phyloP scores from a whole-genome alignment of 2,888 invertebrate genomes.

The Platycheirus rosarum region DNA sequence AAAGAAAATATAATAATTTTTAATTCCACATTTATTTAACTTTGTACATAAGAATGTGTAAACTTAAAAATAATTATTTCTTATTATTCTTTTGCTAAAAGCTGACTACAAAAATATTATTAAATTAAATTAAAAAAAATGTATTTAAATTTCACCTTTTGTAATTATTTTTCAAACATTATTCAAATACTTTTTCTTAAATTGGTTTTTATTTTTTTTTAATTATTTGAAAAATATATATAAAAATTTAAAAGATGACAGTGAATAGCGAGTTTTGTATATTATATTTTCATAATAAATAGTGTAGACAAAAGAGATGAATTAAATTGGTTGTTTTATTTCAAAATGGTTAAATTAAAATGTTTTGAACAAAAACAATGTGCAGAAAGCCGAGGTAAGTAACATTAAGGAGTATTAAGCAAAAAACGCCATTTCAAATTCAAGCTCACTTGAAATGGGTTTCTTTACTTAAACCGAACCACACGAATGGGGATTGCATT shows the following conservation, averaged over 20 bases:
- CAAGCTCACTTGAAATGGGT: too few relatives aligned
- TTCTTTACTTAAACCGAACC: too few relatives aligned
- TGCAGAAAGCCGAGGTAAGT: background rate
- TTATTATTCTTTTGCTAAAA: background rate
- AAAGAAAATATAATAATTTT: background rate
- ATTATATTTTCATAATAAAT: slow-evolving; percentile 81
- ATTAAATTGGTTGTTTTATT: slow-evolving; percentile 56
- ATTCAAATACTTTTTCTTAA: slow-evolving; percentile 8
- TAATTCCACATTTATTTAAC: too few relatives aligned
- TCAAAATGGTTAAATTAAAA: background rate
- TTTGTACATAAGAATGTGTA: too few relatives aligned
- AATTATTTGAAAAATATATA: slow-evolving; percentile 68
- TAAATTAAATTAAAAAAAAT: background rate
- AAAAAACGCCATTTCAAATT: too few relatives aligned
- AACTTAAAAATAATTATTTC: background rate
- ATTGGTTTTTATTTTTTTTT: slow-evolving; percentile 29
- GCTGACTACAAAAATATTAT: slow-evolving; percentile 3
- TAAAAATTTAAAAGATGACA: slow-evolving; percentile 74
- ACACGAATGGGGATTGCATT: too few relatives aligned
- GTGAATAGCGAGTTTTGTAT: slow-evolving; percentile 79
- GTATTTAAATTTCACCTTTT: background rate
- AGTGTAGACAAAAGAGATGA: slow-evolving; percentile 78
- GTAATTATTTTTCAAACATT: background rate
- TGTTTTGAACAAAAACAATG: background rate
- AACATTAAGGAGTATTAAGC: too few relatives aligned